Percentiles rank a stretch among this genome's conserved stretches.
Conservation (phyloP, 2,888 invertebrate genomes). For the Orthonychiurus folsomi region DNA sequence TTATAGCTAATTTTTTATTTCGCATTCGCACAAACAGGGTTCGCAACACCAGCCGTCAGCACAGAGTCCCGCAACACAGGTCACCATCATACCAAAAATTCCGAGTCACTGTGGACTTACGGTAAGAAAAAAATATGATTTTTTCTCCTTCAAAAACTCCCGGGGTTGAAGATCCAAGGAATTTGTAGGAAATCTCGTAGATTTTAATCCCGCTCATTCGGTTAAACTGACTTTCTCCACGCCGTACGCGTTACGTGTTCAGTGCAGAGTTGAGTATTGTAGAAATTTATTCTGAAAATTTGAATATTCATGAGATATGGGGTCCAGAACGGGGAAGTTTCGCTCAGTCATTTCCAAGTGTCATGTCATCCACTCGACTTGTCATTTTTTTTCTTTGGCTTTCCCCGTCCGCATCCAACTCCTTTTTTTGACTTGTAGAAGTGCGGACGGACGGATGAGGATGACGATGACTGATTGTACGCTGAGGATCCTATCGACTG, state of each 20-base stretch:
- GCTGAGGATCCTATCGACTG: background rate
- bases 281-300: background rate
- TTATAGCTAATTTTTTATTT: too few species aligned
- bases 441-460: background rate
- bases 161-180: too few species aligned
- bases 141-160: too few species aligned
- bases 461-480: background rate
- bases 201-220: too few species aligned
- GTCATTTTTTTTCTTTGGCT: background rate
- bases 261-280: too few species aligned
- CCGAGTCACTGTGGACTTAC: conserved; percentile 27
- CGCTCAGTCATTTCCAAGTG: background rate
- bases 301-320: background rate
- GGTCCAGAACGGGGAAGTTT: background rate
- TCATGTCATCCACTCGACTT: background rate
- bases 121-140: conserved; percentile 19
- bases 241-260: too few species aligned
- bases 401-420: too few species aligned
- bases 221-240: too few species aligned
- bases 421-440: background rate
- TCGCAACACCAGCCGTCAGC: conserved; percentile 38
- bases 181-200: too few species aligned
- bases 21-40: too few species aligned
- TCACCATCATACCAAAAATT: conserved; percentile 13
- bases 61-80: conserved; percentile 29